Conservation (phyloP, 1,140 invertebrate species). For the Chrysomallon squamiferum region DNA sequence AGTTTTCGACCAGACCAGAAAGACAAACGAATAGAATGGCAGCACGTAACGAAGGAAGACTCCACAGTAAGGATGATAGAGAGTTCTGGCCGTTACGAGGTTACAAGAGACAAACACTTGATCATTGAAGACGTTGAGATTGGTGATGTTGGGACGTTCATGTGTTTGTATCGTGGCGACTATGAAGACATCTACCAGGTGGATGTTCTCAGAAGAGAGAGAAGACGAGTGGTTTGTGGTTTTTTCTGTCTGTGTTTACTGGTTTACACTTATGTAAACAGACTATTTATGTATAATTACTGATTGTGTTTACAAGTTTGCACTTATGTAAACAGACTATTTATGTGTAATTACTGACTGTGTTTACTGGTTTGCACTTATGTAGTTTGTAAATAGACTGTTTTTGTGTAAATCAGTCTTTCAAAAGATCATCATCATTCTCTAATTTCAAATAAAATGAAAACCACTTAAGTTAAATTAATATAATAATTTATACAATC, state of each 20-base stretch:
- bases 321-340: too few species aligned
- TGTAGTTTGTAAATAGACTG: too few species aligned
- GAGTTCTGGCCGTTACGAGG: slow-evolving; percentile 9
- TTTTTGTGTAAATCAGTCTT: too few species aligned
- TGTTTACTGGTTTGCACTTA: too few species aligned
- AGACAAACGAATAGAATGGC: slow-evolving; percentile 25
- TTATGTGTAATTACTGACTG: too few species aligned
- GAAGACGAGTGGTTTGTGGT: slow-evolving; percentile 14
- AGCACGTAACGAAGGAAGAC: slow-evolving; percentile 20
- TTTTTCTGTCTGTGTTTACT: neutral
- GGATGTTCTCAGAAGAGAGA: slow-evolving; percentile 40
- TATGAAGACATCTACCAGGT: slow-evolving; percentile 39
- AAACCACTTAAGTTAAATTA: too few species aligned
- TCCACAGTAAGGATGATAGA: neutral
- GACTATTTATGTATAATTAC: too few species aligned
- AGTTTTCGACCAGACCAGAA: slow-evolving; percentile 32
- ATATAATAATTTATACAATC: too few species aligned
- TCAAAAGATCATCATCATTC: too few species aligned
- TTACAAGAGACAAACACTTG: slow-evolving; percentile 26
- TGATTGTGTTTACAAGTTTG: too few species aligned
- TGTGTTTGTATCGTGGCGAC: slow-evolving; percentile 21
- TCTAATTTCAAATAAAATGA: too few species aligned
- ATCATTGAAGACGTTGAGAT: slow-evolving; percentile 34
- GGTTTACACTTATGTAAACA: too few species aligned
- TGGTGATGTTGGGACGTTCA: slow-evolving; percentile 40